Base-by-base conservation (phyloP, 2,797 vertebrate species). In the Brachyalestes nurse region DNA sequence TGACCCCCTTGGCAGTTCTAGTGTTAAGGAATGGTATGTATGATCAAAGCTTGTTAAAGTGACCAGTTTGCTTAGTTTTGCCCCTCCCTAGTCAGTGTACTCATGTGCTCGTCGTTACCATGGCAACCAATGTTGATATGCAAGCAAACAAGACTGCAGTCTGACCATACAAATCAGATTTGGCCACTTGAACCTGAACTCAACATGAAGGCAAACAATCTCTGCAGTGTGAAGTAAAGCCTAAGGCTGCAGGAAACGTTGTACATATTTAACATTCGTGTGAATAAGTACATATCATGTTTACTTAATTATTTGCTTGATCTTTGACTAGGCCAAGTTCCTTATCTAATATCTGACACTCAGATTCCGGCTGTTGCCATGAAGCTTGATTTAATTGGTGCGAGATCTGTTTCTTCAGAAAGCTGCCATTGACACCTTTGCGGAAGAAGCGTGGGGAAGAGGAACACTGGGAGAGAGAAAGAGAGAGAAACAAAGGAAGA, bases 301-400 rank as follows among this genome's bases (percentile, higher is more conserved):
- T 55, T 72, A 34, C 28, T n/a, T 40, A 55, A 57, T 38, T 55
- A 57, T 28, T 13, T 13, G 28, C 5, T 21, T 13, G 53, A 38
- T 57, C 25, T 14, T 38, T 8, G 25, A 57, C 34, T 34, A 51
- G 6, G 7, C 16, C 16, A 23, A 58, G 23, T 62, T 47, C 21
- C 2, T 28, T 28, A 34, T 21, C 16, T 78, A 40, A 40, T 57
- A 49, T 78, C 34, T 60, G 28, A 69, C 23, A 66, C 12, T 6
- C 49, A 49, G 13, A 34, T 40, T 71, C 64, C 10, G 47, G 23
- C 42, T 85, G 70, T 80, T 72, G 34, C 66, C 58, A 77, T 73
- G 72, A 74, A 74, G 69, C 16, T 53, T 16, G 66, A 79, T 75
- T 75, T 85, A 84, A 85, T 87, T 85, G 71, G 77, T 61, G 86